These are phyloP conservation scores for Megastigmus dorsalis DNA, from an alignment of 2,888 invertebrate species.

Conservation along the genomic window DNA sequence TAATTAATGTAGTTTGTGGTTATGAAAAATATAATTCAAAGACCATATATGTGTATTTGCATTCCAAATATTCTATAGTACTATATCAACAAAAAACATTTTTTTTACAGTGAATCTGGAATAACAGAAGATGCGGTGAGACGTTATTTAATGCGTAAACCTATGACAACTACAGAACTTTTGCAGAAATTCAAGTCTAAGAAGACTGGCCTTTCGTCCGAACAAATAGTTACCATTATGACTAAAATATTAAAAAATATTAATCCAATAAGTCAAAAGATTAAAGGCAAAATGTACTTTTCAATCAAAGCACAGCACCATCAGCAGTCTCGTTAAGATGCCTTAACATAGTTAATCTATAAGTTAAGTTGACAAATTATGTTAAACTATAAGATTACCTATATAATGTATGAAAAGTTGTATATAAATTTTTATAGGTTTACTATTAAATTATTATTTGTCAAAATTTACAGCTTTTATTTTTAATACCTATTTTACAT, in stretches of 20 bases:
- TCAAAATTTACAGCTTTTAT: no score
- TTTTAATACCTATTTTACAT: no score
- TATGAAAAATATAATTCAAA: neutral
- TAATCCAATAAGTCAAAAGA: conserved; percentile 92
- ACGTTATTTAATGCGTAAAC: conserved; percentile 95
- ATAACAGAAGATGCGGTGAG: conserved; percentile 96
- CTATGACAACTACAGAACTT: conserved; percentile 97
- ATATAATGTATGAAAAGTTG: no score
- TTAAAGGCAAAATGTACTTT: conserved; percentile 95
- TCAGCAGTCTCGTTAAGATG: conserved; percentile 46
- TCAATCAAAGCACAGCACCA: conserved; percentile 83
- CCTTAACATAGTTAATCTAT: no score
- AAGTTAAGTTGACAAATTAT: no score
- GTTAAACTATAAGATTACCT: no score
- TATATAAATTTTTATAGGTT: no score
- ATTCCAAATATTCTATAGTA: neutral
- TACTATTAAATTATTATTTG: no score
- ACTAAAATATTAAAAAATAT: conserved; percentile 96
- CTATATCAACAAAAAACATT: no score
- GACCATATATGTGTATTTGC: neutral
- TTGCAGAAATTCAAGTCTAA: conserved; percentile 96
- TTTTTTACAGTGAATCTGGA: conserved; percentile 84
- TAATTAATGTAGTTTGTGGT: neutral
- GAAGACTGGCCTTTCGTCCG: conserved; percentile 91
- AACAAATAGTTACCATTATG: conserved; percentile 94